These are phyloP conservation scores for Medauroidea extradentata DNA, from an alignment of 1,140 invertebrate species.

Conservation along the genomic window DNA sequence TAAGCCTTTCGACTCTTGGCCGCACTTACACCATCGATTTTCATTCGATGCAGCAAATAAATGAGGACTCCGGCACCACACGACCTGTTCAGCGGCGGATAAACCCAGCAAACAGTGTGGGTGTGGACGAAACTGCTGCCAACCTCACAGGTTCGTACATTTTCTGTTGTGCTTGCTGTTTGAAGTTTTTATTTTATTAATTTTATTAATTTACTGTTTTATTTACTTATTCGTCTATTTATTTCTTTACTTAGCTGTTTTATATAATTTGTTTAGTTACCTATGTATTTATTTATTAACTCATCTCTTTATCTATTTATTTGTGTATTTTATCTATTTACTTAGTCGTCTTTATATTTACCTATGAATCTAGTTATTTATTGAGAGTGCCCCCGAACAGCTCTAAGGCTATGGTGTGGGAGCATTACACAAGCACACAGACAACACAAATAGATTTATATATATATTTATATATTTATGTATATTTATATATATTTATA, in stretches of 20 bases:
- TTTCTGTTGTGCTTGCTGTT: not conserved
- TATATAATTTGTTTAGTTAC: not conserved
- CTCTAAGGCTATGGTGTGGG: too few relatives aligned
- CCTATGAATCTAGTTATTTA: too few relatives aligned
- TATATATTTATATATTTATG: too few relatives aligned
- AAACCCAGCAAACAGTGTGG: slow-evolving; percentile 30
- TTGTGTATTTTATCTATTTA: too few relatives aligned
- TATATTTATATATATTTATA: too few relatives aligned
- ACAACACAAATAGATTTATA: too few relatives aligned
- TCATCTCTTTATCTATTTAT: not conserved
- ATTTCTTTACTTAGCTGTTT: not conserved
- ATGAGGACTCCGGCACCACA: slow-evolving; percentile 93
- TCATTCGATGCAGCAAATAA: slow-evolving; percentile 96
- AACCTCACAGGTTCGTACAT: not conserved
- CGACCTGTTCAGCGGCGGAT: slow-evolving; percentile 78
- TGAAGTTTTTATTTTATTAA: not conserved
- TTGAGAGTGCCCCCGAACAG: too few relatives aligned
- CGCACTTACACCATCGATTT: slow-evolving; percentile 94
- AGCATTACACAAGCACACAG: too few relatives aligned
- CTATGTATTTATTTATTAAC: too few relatives aligned
- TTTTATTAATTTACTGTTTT: not conserved
- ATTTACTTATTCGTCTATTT: not conserved
- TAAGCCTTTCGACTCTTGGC: slow-evolving; percentile 84
- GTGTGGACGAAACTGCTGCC: slow-evolving; percentile 2
- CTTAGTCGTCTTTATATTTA: too few relatives aligned